Evolutionary conservation across 2,113 vertebrate genomes (phyloP).

Genomic region (Zosterops japonicus): DNA sequence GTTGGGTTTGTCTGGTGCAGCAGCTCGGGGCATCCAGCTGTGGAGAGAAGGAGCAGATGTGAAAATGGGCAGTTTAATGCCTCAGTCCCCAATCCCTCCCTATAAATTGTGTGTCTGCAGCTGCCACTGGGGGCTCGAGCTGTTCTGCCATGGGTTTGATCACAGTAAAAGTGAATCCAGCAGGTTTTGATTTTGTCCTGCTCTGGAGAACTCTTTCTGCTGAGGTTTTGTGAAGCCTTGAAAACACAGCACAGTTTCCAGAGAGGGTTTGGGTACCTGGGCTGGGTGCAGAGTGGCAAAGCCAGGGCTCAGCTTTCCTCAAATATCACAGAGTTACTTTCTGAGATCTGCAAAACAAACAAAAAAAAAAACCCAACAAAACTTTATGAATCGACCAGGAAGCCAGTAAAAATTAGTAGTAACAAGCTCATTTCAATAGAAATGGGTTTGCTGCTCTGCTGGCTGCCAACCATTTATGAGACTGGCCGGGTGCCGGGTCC

Average conservation of each 20-base stretch:
- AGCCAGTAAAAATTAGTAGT: slow-evolving; percentile 68
- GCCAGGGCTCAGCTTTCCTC: neutral
- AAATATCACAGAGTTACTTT: neutral
- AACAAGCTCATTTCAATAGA: slow-evolving; percentile 70
- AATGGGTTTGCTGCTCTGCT: slow-evolving; percentile 63
- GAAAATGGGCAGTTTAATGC: neutral
- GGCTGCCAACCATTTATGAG: slow-evolving; percentile 77
- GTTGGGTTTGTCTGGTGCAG: neutral
- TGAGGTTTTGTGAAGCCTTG: neutral
- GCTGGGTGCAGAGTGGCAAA: neutral
- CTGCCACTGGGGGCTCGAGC: neutral
- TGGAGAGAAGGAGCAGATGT: neutral
- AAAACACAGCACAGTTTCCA: fast-evolving
- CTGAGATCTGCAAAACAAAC: slow-evolving; percentile 1
- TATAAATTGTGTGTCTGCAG: neutral
- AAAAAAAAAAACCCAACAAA: neutral
- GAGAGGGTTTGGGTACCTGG: fast-evolving
- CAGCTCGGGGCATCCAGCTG: neutral
- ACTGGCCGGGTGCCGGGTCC: slow-evolving; percentile 74
- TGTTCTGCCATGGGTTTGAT: neutral
- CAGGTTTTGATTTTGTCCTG: neutral
- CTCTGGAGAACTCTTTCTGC: neutral
- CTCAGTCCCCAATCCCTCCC: neutral
- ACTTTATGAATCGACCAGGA: slow-evolving; percentile 61
- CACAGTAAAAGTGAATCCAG: neutral